Evolutionary conservation across 2,113 vertebrate genomes (phyloP).

Genomic region (Hippopotamus amphibius): DNA sequence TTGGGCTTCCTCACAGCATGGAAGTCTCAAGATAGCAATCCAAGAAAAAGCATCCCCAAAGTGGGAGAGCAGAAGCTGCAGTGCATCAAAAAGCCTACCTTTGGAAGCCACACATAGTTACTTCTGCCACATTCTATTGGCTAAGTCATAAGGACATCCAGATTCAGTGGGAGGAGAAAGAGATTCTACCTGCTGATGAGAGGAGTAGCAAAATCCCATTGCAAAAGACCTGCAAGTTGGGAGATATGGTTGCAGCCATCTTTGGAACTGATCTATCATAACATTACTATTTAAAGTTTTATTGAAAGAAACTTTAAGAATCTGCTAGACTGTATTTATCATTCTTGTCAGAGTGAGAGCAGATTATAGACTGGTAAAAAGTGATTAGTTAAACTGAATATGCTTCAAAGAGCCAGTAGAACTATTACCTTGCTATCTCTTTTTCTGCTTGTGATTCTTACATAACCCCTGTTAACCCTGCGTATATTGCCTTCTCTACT

Average conservation of each 20-base stretch:
- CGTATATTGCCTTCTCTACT: background rate
- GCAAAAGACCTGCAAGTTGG: background rate
- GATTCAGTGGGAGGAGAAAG: background rate
- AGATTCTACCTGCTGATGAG: background rate
- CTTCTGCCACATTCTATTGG: background rate
- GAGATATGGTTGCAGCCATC: background rate
- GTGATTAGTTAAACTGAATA: constrained; percentile 36
- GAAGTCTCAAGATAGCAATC: background rate
- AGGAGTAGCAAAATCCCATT: background rate
- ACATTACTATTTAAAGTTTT: background rate
- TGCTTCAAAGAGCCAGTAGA: background rate
- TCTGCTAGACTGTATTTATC: constrained; percentile 10
- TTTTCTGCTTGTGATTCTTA: background rate
- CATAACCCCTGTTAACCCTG: background rate
- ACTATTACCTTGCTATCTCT: background rate
- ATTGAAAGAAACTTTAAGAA: constrained; percentile 37
- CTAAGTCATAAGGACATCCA: background rate
- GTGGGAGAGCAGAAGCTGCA: background rate
- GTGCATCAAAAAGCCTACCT: background rate
- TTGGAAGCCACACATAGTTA: background rate
- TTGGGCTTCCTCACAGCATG: background rate
- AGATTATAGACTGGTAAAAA: constrained; percentile 52
- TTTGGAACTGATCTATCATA: background rate
- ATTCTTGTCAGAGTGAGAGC: constrained; percentile 4
- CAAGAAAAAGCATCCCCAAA: background rate